phyloP scores from a whole-genome alignment of 2,888 invertebrate species.

The Lasioglossum malachurum region DNA sequence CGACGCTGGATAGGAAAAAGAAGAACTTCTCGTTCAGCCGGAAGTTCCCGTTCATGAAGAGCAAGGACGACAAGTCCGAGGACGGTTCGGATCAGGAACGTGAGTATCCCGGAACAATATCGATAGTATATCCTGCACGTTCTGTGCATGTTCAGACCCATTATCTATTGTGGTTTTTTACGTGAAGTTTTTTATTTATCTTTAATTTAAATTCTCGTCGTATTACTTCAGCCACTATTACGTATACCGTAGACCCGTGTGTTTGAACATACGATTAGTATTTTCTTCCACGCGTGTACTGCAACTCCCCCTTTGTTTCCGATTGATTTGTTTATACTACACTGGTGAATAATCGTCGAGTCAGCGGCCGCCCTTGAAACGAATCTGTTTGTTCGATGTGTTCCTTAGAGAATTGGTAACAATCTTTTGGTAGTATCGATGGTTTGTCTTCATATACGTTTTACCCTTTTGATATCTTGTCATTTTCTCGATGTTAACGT shows the following conservation, averaged over 20 bases:
- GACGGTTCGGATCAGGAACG: constrained; percentile 99
- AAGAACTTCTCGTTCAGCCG: constrained; percentile 99
- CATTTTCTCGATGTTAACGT: constrained; percentile 1
- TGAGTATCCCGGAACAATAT: constrained; percentile 88
- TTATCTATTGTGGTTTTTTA: constrained; percentile 69
- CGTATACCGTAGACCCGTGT: constrained; percentile 44
- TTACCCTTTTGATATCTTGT: background rate
- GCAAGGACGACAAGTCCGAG: constrained; percentile 98
- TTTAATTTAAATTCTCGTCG: constrained; percentile 51
- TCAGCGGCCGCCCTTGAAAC: background rate
- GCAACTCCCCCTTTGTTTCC: constrained; percentile 16
- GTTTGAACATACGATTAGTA: constrained; percentile 41
- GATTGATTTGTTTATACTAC: background rate
- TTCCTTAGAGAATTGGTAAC: background rate
- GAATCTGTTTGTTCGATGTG: background rate
- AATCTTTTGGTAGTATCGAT: background rate
- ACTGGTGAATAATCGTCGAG: background rate
- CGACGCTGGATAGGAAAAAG: constrained; percentile 97
- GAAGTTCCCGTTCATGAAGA: constrained; percentile 99
- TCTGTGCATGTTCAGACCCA: constrained; percentile 77
- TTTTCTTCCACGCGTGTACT: constrained; percentile 23
- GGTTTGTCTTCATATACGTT: background rate
- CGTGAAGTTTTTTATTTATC: constrained; percentile 47
- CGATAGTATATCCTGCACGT: constrained; percentile 76
- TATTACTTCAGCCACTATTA: constrained; percentile 57